These are phyloP conservation scores for Apteryx mantelli DNA, from an alignment of 2,113 vertebrate species.

Conservation along the genomic window DNA sequence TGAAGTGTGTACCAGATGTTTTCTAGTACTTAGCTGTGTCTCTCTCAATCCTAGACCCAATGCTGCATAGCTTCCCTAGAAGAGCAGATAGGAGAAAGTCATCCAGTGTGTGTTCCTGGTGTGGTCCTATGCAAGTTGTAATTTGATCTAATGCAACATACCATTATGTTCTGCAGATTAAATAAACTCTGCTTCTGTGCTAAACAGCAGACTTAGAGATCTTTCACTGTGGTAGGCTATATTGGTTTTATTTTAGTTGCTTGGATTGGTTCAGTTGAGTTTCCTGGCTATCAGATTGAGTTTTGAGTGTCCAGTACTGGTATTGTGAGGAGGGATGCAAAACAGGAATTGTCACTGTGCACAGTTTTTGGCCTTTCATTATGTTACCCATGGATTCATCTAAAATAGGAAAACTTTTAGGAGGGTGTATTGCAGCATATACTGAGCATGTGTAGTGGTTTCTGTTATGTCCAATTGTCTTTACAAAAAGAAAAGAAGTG, in stretches of 20 bases:
- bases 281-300: rapidly evolving
- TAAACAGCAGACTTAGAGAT: neutral
- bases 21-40: neutral
- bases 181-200: neutral
- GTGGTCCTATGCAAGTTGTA: rapidly evolving
- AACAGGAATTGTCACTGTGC: neutral
- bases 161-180: neutral
- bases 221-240: neutral
- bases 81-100: neutral
- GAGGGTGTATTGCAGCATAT: neutral
- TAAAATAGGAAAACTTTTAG: neutral
- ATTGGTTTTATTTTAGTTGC: neutral
- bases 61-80: neutral
- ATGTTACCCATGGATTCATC: neutral
- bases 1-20: conserved; percentile 25
- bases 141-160: neutral
- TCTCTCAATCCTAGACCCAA: neutral
- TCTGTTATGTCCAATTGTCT: neutral
- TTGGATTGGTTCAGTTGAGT: neutral
- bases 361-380: neutral
- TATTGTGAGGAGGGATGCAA: neutral
- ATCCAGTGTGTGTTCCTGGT: neutral
- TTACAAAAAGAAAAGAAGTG: neutral
- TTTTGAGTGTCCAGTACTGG: neutral
- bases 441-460: neutral